Percentiles rank a stretch among this genome's conserved stretches.
phyloP scores from a whole-genome alignment of 2,113 vertebrate genomes.

The Nyctibius bracteatus region DNA sequence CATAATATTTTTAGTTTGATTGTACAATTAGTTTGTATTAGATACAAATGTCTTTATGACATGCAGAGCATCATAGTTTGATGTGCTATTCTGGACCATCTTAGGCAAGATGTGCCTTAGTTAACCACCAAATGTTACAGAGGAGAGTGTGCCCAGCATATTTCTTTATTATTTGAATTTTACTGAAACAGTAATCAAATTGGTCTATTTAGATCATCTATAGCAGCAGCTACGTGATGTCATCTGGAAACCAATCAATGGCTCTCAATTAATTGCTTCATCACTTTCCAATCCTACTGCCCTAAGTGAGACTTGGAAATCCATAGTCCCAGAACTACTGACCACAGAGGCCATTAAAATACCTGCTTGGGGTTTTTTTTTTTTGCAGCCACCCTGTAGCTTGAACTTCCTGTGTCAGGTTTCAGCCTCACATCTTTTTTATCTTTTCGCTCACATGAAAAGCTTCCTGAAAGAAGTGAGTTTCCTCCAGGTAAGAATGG shows the following conservation, averaged over 20 bases:
- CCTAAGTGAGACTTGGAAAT: neutral
- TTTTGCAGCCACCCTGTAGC: neutral
- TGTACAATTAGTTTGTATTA: neutral
- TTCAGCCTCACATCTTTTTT: neutral
- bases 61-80: fast-evolving
- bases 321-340: neutral
- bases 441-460: neutral
- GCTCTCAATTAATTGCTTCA: neutral
- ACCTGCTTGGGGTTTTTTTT: neutral
- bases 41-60: neutral
- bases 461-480: neutral
- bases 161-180: neutral
- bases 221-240: neutral
- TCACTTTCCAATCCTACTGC: neutral
- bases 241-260: neutral
- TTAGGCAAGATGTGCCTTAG: neutral
- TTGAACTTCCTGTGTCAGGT: neutral
- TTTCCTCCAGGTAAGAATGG: neutral
- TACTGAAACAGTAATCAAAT: neutral
- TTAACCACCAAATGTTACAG: neutral
- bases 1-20: neutral
- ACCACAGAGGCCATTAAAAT: neutral
- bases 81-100: neutral
- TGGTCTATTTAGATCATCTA: neutral
- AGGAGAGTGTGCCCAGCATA: neutral